Conservation (phyloP, 2,797 vertebrate genomes). For the Chiroxiphia lanceolata region DNA sequence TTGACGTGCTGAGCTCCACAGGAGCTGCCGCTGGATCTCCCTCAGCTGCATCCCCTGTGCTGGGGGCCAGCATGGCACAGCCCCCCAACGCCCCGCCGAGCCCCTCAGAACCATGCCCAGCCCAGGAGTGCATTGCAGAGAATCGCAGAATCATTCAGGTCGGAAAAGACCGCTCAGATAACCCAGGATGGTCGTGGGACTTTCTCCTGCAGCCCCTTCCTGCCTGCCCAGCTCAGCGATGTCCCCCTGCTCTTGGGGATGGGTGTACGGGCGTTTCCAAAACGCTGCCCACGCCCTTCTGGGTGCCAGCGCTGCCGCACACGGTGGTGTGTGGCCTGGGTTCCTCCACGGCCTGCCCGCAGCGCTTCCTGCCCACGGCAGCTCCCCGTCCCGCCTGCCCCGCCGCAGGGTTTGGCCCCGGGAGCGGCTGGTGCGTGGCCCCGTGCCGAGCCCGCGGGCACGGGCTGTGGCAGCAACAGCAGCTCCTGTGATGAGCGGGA, state of each 20-base stretch:
- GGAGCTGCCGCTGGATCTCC: neutral
- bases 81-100: neutral
- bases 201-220: neutral
- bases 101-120: neutral
- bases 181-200: accelerated
- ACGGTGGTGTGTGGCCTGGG: neutral
- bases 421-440: neutral
- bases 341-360: neutral
- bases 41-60: accelerated
- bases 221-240: accelerated
- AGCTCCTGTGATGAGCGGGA: conserved; percentile 9
- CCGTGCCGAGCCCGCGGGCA: neutral
- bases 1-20: neutral
- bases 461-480: neutral
- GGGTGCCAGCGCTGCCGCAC: neutral
- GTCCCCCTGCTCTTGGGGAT: accelerated
- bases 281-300: accelerated
- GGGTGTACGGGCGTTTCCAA: neutral
- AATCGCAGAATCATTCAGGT: neutral
- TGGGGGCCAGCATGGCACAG: neutral
- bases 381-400: neutral
- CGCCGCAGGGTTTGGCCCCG: neutral
- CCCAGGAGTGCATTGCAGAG: neutral
- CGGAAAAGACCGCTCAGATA: neutral
- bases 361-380: neutral